Evolutionary conservation across 2,888 invertebrate species (phyloP).

Genomic region (Saturnia japonica): DNA sequence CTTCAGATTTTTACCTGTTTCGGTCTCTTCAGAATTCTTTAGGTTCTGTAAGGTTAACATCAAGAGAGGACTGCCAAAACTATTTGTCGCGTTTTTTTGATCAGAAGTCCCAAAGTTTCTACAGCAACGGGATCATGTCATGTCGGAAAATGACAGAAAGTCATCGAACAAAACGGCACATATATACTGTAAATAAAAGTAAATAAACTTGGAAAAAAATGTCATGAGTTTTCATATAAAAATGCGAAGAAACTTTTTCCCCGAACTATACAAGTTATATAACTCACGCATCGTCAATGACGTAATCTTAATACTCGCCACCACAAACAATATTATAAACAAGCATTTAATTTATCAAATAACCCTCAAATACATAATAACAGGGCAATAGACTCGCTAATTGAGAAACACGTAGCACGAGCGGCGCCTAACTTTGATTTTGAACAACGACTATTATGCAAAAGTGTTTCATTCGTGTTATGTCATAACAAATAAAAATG

Average conservation of each 20-base stretch:
- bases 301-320: neutral
- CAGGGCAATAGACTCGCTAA: constrained; percentile 9
- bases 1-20: no score
- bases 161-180: no score
- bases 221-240: no score
- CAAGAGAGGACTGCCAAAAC: no score
- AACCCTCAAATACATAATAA: constrained; percentile 10
- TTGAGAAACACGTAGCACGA: constrained; percentile 10
- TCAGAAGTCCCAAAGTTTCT: no score
- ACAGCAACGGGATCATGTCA: no score
- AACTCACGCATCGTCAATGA: neutral
- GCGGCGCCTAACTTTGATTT: constrained; percentile 18
- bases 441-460: constrained; percentile 27
- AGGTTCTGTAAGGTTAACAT: no score
- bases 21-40: no score
- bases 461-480: constrained; percentile 24
- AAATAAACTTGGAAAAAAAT: no score
- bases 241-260: no score
- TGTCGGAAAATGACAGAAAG: neutral
- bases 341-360: constrained; percentile 8
- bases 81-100: no score
- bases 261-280: neutral
- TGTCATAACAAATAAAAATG: constrained; percentile 21
- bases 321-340: neutral
- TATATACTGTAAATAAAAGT: no score